Evolutionary conservation across 2,113 vertebrate genomes (phyloP).

Genomic region (Cromileptes altivelis): DNA sequence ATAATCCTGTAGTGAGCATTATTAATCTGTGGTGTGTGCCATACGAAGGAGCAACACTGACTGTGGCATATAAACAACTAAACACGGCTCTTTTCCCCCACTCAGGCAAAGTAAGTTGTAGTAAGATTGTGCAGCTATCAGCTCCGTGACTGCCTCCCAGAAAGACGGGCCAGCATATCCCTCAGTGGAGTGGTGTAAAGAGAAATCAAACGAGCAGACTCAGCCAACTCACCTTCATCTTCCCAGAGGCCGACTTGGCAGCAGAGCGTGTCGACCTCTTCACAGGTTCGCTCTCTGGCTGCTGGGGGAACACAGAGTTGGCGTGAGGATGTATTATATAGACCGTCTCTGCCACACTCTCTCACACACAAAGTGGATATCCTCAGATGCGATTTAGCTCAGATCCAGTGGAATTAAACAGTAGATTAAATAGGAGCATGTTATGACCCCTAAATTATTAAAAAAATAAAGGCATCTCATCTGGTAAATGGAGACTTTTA

Average conservation of each 20-base stretch:
- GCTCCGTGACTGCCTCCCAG: conserved; percentile 6
- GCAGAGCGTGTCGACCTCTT: conserved; percentile 80
- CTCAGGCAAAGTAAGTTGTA: conserved; percentile 13
- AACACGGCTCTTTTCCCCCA: neutral
- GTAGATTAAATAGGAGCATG: conserved; percentile 57
- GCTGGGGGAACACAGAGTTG: conserved; percentile 71
- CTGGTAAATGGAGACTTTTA: conserved; percentile 39
- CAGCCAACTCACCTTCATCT: conserved; percentile 81
- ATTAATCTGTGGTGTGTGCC: neutral
- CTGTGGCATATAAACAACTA: neutral
- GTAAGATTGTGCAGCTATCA: conserved; percentile 21
- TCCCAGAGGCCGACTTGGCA: conserved; percentile 79
- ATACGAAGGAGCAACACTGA: neutral
- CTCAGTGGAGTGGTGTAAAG: conserved; percentile 35
- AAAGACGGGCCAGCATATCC: conserved; percentile 22
- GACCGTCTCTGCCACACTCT: neutral
- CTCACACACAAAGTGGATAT: conserved; percentile 20
- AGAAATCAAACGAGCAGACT: conserved; percentile 51
- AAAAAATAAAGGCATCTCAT: conserved; percentile 2
- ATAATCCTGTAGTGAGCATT: too few relatives aligned
- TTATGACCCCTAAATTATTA: conserved; percentile 60
- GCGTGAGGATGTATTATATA: conserved; percentile 48
- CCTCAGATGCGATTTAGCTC: conserved; percentile 35
- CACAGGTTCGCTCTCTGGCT: conserved; percentile 64
- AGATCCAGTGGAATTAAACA: conserved; percentile 65